phyloP scores from a whole-genome alignment of 2,888 invertebrate genomes.

The Apamea epomidion region DNA sequence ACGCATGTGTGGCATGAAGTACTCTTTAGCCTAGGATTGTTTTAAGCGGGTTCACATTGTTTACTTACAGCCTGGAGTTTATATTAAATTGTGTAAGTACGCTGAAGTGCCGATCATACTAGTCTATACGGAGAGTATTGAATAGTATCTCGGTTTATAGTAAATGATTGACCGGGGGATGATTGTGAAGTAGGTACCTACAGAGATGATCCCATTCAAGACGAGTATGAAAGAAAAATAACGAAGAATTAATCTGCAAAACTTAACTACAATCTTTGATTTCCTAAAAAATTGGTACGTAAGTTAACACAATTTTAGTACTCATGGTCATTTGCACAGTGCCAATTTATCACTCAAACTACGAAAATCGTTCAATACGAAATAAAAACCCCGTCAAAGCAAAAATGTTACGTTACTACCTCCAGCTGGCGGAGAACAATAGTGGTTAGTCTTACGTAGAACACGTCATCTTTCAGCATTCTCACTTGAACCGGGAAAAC shows the following conservation, averaged over 20 bases:
- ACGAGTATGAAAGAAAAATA: background rate
- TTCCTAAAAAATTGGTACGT: background rate
- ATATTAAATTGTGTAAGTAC: background rate
- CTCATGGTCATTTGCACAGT: background rate
- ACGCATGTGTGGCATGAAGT: conserved; percentile 31
- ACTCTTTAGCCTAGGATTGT: conserved; percentile 33
- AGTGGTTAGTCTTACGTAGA: conserved; percentile 8
- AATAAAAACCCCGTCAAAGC: background rate
- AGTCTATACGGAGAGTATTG: background rate
- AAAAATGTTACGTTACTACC: no score
- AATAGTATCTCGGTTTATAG: background rate
- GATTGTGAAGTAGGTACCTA: background rate
- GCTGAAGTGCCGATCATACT: background rate
- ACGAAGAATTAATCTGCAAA: background rate
- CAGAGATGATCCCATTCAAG: background rate
- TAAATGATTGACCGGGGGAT: background rate
- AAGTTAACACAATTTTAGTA: background rate
- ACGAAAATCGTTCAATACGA: background rate
- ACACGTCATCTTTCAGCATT: conserved; percentile 35
- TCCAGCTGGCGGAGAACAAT: conserved; percentile 4
- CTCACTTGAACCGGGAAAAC: conserved; percentile 50
- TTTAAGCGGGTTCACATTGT: conserved; percentile 41
- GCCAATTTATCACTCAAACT: no score
- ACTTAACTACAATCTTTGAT: accelerated
- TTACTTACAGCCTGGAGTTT: conserved; percentile 17